Percentiles rank a stretch among this genome's conserved stretches.
Evolutionary conservation across 2,888 invertebrate genomes (phyloP).

Genomic region (Microctonus hyperodae): DNA sequence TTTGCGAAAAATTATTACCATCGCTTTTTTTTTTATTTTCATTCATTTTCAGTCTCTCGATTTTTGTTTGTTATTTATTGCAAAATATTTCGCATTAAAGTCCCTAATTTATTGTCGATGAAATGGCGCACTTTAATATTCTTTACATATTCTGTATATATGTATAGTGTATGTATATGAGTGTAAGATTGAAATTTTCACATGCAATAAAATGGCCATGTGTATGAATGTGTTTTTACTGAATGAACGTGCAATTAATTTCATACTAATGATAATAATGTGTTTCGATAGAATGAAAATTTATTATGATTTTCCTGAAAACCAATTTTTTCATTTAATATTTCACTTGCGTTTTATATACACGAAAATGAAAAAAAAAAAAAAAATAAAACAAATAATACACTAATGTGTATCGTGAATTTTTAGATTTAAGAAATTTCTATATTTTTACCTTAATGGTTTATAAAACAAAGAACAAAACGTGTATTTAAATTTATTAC

Average conservation of each 20-base stretch:
- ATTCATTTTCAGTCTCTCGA: not conserved
- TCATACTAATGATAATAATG: not conserved
- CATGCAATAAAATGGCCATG: not conserved
- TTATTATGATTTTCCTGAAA: too few relatives aligned
- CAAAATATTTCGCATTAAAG: not conserved
- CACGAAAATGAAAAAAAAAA: too few relatives aligned
- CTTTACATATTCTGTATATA: not conserved
- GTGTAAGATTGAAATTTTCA: not conserved
- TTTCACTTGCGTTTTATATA: too few relatives aligned
- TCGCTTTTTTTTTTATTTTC: not conserved
- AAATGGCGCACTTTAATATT: not conserved
- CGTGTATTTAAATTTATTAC: not conserved
- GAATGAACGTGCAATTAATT: not conserved
- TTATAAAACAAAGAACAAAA: too few relatives aligned
- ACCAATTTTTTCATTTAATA: too few relatives aligned
- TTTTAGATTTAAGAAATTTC: too few relatives aligned
- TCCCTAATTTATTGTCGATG: not conserved
- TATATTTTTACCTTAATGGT: too few relatives aligned
- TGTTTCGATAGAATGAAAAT: too few relatives aligned
- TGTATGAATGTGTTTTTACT: not conserved
- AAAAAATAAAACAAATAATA: too few relatives aligned
- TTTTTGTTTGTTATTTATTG: not conserved
- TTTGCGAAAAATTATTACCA: not conserved
- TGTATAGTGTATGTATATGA: not conserved
- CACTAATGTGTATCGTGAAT: too few relatives aligned